These are phyloP conservation scores for Drosophila lacertosa DNA, from an alignment of 1,140 invertebrate species.

Conservation along the genomic window DNA sequence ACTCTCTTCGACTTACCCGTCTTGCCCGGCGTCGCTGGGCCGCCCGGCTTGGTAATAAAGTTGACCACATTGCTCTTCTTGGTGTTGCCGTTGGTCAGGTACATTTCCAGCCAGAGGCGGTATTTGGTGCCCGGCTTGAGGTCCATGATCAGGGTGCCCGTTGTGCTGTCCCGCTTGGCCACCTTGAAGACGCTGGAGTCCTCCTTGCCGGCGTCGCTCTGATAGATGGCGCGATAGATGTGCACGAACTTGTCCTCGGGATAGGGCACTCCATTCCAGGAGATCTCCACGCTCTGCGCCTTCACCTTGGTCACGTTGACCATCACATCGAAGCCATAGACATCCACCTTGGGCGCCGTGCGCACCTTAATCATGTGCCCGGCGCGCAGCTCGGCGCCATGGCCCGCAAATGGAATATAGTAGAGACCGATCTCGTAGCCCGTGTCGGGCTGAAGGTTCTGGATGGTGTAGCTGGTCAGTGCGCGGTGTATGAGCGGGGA, in stretches of 20 bases:
- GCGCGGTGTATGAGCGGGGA: conserved; percentile 90
- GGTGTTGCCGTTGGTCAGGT: conserved; percentile 93
- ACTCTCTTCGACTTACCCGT: conserved; percentile 63
- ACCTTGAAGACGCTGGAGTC: conserved; percentile 93
- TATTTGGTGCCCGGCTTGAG: conserved; percentile 93
- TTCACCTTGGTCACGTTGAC: conserved; percentile 90
- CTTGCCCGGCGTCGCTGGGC: conserved; percentile 84
- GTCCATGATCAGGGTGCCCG: conserved; percentile 88
- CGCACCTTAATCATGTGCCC: conserved; percentile 88
- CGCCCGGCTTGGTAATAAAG: conserved; percentile 92
- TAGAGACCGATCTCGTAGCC: conserved; percentile 91
- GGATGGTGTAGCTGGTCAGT: conserved; percentile 88
- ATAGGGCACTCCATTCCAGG: conserved; percentile 92
- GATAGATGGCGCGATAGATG: conserved; percentile 93
- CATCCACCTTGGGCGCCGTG: conserved; percentile 87
- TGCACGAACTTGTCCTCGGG: conserved; percentile 96
- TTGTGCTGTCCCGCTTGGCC: conserved; percentile 90
- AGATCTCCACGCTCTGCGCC: conserved; percentile 90
- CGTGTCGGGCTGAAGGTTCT: conserved; percentile 89
- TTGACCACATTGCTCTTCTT: conserved; percentile 95
- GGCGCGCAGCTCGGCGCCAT: conserved; percentile 89
- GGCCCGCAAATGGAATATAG: conserved; percentile 90
- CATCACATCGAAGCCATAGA: conserved; percentile 92
- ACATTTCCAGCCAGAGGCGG: conserved; percentile 93
- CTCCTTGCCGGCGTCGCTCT: conserved; percentile 89